Conservation (phyloP, 35 echinoderm and acorn worm species). For the Anneissia japonica region DNA sequence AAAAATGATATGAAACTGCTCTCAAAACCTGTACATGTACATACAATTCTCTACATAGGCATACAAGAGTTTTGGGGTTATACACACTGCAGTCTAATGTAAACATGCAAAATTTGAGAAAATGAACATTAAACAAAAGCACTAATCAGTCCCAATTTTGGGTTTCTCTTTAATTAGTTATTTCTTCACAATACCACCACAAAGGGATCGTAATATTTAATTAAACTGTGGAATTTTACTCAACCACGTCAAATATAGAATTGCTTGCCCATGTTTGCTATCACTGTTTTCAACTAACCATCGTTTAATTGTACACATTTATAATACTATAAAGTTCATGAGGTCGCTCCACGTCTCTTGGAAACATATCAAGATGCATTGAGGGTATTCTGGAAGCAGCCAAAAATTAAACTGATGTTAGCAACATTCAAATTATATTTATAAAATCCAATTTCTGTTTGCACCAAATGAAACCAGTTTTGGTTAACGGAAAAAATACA, state of each 20-base stretch:
- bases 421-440: not conserved
- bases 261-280: not conserved
- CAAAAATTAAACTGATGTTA: too few species aligned
- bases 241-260: not conserved
- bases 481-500: not conserved
- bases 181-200: slow-evolving; percentile 1
- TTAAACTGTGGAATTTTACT: not conserved
- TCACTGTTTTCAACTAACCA: not conserved
- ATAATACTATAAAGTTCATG: not conserved
- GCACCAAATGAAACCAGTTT: not conserved
- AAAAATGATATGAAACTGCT: too few species aligned
- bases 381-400: not conserved
- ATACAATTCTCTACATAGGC: too few species aligned
- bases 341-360: not conserved
- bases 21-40: too few species aligned
- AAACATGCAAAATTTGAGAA: too few species aligned
- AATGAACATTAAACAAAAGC: too few species aligned
- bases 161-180: not conserved
- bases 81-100: too few species aligned
- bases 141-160: too few species aligned
- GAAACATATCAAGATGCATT: not conserved
- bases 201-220: not conserved
- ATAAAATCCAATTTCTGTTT: not conserved
- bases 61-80: too few species aligned
- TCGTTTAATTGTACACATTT: not conserved